Base-by-base conservation (phyloP, 2,888 invertebrate genomes). In the Drosophila testacea region DNA sequence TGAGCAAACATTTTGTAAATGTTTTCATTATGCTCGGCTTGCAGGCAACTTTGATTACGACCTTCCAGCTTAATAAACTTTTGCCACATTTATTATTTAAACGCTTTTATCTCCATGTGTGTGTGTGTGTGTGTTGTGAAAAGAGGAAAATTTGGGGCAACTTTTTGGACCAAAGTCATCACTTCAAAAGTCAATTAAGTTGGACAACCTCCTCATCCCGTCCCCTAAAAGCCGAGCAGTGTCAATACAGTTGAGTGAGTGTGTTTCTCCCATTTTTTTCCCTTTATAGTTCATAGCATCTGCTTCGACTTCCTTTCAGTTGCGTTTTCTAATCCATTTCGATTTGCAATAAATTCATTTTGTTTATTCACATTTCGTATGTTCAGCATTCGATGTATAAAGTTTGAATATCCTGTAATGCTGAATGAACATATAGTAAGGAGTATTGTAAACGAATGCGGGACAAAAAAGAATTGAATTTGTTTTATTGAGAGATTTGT, bases 341-440 rank as follows among this genome's bases (percentile, higher is more conserved):
- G 87, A 90, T 85, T 89, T 79, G 81, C 80, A 79, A 89, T 89
- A 84, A 90, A 90, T 82, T 90, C 76, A 80, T 72, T 77, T 81
- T 59, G 69, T 81, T 73, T 83, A 81, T 78, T 75, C 69, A 75
- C 78, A 79, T 79, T 83, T 76, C 63, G 73, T 66, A 78, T 74
- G 71, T 68, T 67, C 46, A 61, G 38, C 69, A 67, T 42, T 55
- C 60, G 36, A 44, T 10, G 27, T 11, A 47, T 42, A 39, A 55
- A 69, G 28, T 57, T 47, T 47, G 22, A 16, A 59, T 59, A 48
- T 22, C 48, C 59, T 48, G 27, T 44, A 34, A 30, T 47, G 27
- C 9, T 11, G 22, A 1, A 11, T 6, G n/a, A 1, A 11, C 0
- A 22, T 10, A 10, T 9, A 27, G 38, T 32, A 6, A 32, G 32